Evolutionary conservation across 2,113 vertebrate species (phyloP).

Genomic region (Thoracochromis brauschi): DNA sequence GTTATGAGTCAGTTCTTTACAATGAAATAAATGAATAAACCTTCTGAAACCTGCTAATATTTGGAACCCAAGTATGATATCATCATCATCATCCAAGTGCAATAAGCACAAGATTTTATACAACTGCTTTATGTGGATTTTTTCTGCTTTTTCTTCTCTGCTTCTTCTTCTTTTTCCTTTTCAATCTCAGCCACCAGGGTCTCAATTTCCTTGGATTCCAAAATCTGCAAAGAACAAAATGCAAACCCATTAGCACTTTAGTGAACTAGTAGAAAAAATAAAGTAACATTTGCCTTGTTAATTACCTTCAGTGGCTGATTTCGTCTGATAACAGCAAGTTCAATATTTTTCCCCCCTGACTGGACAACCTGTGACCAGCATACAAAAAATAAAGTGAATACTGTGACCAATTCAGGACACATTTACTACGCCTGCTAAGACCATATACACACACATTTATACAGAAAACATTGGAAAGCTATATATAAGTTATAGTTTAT

Average conservation of each 20-base stretch:
- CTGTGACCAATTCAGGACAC: not conserved
- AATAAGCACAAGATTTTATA: constrained; percentile 8
- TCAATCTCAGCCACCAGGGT: constrained; percentile 73
- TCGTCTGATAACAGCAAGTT: constrained; percentile 76
- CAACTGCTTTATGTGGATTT: constrained; percentile 63
- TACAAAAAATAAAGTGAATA: not conserved
- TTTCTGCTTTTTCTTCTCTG: constrained; percentile 79
- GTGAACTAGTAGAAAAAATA: not conserved
- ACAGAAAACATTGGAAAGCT: not conserved
- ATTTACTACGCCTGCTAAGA: not conserved
- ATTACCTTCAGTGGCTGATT: constrained; percentile 75
- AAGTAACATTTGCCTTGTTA: not conserved
- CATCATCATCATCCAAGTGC: constrained; percentile 33
- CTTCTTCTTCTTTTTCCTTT: constrained; percentile 76
- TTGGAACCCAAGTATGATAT: constrained; percentile 18
- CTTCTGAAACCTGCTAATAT: not conserved
- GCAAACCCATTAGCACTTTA: not conserved
- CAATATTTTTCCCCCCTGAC: constrained; percentile 78
- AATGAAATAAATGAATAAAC: constrained; percentile 7
- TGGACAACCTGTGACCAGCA: constrained; percentile 65
- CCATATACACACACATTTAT: not conserved
- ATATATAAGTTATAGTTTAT: not conserved
- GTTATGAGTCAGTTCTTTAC: constrained; percentile 21
- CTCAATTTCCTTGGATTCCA: constrained; percentile 78
- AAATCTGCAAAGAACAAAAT: constrained; percentile 60